Conservation (phyloP, 2,888 invertebrate species). For the Andricus curvator region DNA sequence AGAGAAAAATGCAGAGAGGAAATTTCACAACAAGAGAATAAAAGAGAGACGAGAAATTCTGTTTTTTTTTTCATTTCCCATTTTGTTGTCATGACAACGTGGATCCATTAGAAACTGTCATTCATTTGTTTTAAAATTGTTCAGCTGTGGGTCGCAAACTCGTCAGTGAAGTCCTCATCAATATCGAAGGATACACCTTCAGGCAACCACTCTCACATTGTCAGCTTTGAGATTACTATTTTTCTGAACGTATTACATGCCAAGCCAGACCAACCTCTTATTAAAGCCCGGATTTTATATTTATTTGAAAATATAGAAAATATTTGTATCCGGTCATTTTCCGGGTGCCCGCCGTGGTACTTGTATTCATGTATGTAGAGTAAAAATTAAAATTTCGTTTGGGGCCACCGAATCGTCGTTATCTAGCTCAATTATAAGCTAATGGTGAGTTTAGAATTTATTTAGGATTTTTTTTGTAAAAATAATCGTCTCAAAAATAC, state of each 20-base stretch:
- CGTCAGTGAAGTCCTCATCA: conserved; percentile 15
- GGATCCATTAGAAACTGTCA: conserved; percentile 40
- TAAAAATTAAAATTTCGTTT: too few species aligned
- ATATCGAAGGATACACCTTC: conserved; percentile 24
- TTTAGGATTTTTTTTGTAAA: too few species aligned
- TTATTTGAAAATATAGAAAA: background rate
- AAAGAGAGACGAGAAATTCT: conserved; percentile 8
- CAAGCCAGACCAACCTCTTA: background rate
- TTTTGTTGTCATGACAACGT: conserved; percentile 32
- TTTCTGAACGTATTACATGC: background rate
- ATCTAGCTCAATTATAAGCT: too few species aligned
- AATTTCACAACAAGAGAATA: background rate
- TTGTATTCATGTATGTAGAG: too few species aligned
- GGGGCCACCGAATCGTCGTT: too few species aligned
- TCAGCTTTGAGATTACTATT: conserved; percentile 1
- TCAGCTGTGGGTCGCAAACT: conserved; percentile 28
- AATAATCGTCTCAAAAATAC: too few species aligned
- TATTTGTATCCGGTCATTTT: background rate
- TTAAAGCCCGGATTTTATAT: background rate
- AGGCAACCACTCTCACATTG: conserved; percentile 4
- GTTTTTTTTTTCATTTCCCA: background rate
- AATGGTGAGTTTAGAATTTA: too few species aligned
- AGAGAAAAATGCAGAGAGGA: conserved; percentile 22
- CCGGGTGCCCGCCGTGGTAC: too few species aligned
- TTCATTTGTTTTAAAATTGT: conserved; percentile 43